Conservation (phyloP, 2,797 vertebrate genomes). For the Sebastes paucispinis region DNA sequence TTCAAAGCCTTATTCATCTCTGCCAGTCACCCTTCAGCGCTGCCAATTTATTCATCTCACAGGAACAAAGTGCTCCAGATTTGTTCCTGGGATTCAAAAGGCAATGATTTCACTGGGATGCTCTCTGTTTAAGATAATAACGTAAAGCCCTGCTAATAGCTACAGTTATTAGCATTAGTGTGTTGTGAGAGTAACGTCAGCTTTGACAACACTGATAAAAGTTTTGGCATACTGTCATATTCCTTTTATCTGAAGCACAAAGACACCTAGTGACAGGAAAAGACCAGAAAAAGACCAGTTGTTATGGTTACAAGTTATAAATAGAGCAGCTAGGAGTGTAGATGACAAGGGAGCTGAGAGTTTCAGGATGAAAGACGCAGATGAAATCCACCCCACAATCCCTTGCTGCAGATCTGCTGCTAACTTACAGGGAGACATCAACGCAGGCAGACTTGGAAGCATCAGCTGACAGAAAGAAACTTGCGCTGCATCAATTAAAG, state of each 20-base stretch:
- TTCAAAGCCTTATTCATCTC: slow-evolving; percentile 59
- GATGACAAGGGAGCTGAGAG: slow-evolving; percentile 80
- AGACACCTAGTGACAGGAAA: slow-evolving; percentile 72
- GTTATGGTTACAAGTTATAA: slow-evolving; percentile 87
- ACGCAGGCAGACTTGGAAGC: slow-evolving; percentile 14
- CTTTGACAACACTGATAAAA: slow-evolving; percentile 47
- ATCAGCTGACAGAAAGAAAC: slow-evolving; percentile 15
- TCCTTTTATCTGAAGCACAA: slow-evolving; percentile 53
- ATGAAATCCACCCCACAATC: slow-evolving; percentile 79
- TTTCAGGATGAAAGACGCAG: slow-evolving; percentile 76
- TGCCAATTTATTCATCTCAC: slow-evolving; percentile 44
- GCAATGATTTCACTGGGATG: slow-evolving; percentile 7
- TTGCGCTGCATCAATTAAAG: slow-evolving; percentile 27
- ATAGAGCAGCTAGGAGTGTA: slow-evolving; percentile 79
- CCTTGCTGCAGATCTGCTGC: slow-evolving; percentile 60
- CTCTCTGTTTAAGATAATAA: slow-evolving; percentile 13
- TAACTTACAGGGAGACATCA: slow-evolving; percentile 45
- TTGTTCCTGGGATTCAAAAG: slow-evolving; percentile 22
- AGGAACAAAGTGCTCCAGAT: slow-evolving; percentile 45
- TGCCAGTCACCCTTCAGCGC: slow-evolving; percentile 31
- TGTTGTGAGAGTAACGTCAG: slow-evolving; percentile 9
- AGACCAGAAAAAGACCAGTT: slow-evolving; percentile 60
- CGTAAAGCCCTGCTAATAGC: slow-evolving; percentile 39
- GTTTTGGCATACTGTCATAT: slow-evolving; percentile 23
- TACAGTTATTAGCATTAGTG: slow-evolving; percentile 26